These are phyloP conservation scores for Cyrtonyx montezumae DNA, from an alignment of 2,113 vertebrate species.

Conservation along the genomic window DNA sequence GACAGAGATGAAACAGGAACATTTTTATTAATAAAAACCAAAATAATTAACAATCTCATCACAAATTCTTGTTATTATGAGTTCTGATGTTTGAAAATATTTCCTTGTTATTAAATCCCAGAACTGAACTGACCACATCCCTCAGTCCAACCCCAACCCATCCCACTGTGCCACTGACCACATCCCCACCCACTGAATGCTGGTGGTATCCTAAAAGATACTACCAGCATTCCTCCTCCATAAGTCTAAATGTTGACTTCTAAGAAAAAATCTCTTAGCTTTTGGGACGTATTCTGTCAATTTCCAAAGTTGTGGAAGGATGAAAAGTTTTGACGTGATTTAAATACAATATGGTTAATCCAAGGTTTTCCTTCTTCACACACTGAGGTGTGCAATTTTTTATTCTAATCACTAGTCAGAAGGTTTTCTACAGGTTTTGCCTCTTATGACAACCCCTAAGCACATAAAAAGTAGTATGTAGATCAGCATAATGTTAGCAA, in stretches of 20 bases:
- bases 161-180: too few relatives aligned
- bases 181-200: too few relatives aligned
- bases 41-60: background rate
- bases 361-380: background rate
- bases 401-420: background rate
- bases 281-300: background rate
- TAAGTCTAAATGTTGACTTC: background rate
- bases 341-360: background rate
- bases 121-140: background rate
- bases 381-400: background rate
- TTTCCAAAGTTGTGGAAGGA: background rate
- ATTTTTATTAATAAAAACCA: background rate
- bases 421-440: background rate
- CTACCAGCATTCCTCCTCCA: background rate
- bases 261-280: background rate
- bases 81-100: background rate
- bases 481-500: background rate
- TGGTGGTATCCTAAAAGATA: background rate
- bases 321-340: background rate
- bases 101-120: background rate
- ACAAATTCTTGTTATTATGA: background rate
- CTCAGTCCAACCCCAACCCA: too few relatives aligned
- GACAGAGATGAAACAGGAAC: background rate
- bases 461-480: background rate
- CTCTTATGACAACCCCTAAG: background rate